These are phyloP conservation scores for Drosophila tripunctata DNA, from an alignment of 2,888 invertebrate genomes.

Conservation along the genomic window DNA sequence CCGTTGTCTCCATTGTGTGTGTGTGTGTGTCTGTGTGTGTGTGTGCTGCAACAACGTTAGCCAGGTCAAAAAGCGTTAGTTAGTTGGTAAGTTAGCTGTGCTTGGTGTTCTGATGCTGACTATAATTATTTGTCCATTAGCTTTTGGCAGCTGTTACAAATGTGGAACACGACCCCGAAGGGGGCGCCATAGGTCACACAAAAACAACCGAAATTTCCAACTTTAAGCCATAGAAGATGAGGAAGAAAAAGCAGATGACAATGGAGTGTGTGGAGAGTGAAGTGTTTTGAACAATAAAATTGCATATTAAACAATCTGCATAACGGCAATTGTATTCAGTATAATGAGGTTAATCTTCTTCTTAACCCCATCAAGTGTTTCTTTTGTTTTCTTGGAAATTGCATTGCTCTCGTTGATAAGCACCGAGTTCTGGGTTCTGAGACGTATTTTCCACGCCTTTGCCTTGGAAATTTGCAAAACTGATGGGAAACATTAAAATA, in stretches of 20 bases:
- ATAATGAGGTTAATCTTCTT: neutral
- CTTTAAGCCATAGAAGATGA: constrained; percentile 25
- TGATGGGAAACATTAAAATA: neutral
- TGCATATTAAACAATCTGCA: neutral
- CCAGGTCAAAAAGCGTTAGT: constrained; percentile 47
- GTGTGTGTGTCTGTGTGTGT: too few relatives aligned
- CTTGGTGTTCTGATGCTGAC: constrained; percentile 31
- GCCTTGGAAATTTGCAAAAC: neutral
- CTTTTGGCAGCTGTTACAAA: constrained; percentile 56
- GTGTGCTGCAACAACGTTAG: constrained; percentile 28
- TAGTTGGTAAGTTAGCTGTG: neutral
- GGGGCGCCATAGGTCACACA: constrained; percentile 47
- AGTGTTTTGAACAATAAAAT: constrained; percentile 30
- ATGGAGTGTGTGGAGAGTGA: too few relatives aligned
- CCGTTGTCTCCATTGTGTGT: constrained; percentile 36
- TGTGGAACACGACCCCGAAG: constrained; percentile 63
- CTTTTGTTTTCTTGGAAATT: neutral
- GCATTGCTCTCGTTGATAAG: neutral
- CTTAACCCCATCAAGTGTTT: neutral
- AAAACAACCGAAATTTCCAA: constrained; percentile 37
- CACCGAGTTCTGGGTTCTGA: neutral
- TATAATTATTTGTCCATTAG: constrained; percentile 75
- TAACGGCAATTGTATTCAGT: neutral
- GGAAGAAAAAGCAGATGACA: constrained; percentile 26
- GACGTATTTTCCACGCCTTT: neutral